Evolutionary conservation across 2,888 invertebrate species (phyloP), one percentile per base, ranked within the genome.

Genomic region (Chironomus riparius): DNA sequence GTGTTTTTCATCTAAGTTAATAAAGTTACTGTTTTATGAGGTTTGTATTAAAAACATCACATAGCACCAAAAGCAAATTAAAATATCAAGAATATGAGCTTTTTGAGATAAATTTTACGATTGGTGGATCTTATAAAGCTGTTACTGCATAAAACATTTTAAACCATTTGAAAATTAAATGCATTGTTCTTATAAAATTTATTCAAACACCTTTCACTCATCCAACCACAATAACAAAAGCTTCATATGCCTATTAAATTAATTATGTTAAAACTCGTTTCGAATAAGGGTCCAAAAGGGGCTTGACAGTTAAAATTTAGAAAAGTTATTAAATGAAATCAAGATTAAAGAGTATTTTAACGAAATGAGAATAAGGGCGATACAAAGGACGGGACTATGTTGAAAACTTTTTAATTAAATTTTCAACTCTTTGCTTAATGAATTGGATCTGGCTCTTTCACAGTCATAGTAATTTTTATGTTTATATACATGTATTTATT

Each of bases 371-470:
- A 5, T 6, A 3, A 56, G 56, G 7, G 56, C 4, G 15, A 15
- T 15, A 50, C 15, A 15, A 15, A 50, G 50, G 4, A 15, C n/a
- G 15, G 5, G 56, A 1, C 15, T 15, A 56, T 56, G 18, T 56
- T 7, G 21, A 68, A 38, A 12, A 68, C 18, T 38, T 68, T 68
- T 68, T 68, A 68, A 68, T 68, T 68, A 68, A 68, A 68, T 47
- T 68, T 68, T 68, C 38, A 68, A 38, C 47, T 65, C 68, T 47
- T 22, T 13, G 38, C 56, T 15, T 56, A 56, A 56, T 56, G 56
- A 56, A 56, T 56, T 7, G 56, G n/a, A 56, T 56, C 56, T 2
- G 56, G 18, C 56, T 15, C 56, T 50, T 15, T 50, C 15, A 50
- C 50, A 50, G 13, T 18, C 15, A 56, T 38, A 7, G 38, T 38